Evolutionary conservation across 2,797 vertebrate genomes (phyloP).

Genomic region (Lycodopsis pacificus): DNA sequence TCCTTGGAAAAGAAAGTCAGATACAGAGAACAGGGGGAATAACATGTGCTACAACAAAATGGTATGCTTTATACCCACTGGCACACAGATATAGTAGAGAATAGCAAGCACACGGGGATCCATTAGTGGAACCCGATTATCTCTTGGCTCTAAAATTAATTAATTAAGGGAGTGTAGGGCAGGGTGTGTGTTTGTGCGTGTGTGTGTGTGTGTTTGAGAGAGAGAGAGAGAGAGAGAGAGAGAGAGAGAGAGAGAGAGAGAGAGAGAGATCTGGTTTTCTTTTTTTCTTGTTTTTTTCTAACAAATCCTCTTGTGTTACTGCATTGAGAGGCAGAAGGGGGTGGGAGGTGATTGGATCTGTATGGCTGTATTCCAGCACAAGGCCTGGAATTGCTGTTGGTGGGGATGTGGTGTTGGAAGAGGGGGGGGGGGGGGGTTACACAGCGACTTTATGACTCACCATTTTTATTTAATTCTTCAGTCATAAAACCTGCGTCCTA

Average conservation of each 20-base stretch:
- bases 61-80: constrained; percentile 75
- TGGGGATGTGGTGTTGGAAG: constrained; percentile 18
- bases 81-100: constrained; percentile 70
- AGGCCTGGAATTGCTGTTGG: constrained; percentile 47
- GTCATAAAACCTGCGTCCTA: constrained; percentile 34
- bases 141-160: constrained; percentile 79
- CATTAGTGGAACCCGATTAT: constrained; percentile 87
- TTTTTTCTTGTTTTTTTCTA: constrained; percentile 26
- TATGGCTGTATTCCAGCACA: constrained; percentile 51
- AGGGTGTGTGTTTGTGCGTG: constrained; percentile 31
- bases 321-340: constrained; percentile 67
- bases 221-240: neutral
- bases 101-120: constrained; percentile 75
- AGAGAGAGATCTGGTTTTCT: constrained; percentile 59
- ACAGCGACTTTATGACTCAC: constrained; percentile 44
- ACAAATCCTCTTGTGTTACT: constrained; percentile 74
- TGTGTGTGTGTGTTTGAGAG: too few species aligned
- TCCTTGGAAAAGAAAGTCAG: constrained; percentile 52
- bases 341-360: constrained; percentile 56
- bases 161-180: constrained; percentile 78
- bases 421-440: constrained; percentile 23
- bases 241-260: neutral
- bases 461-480: constrained; percentile 51
- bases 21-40: constrained; percentile 39
- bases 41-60: constrained; percentile 70